Base-by-base conservation (phyloP, 35 echinoderm and acorn worm genomes). In the Heliocidaris erythrogramma region DNA sequence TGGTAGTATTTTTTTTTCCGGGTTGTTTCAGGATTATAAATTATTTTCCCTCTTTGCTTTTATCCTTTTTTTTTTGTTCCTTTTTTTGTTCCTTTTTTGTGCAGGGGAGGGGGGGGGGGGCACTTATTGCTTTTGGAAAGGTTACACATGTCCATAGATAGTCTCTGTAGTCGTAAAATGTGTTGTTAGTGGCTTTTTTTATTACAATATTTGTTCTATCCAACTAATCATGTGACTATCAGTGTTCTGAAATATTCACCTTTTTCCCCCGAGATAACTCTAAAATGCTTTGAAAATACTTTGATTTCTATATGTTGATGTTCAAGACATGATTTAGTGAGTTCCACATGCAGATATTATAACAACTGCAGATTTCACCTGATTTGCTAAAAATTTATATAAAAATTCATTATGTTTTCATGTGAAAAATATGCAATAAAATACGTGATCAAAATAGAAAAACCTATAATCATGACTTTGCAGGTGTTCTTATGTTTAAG, bases 341-440 rank as follows among this genome's bases (percentile, higher is more conserved):
- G 21, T 18, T 27, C 27, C 65, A 78, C 65, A 78, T 27, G 7
- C 8, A 78, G 18, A 12, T 13, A 56, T 56, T 56, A 56, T 56
- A 78, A 27, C 27, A 78, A n/a, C 65, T 78, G 27, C 24, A 69
- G 17, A 24, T 69, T 69, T 69, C 60, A 78, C 27, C 65, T 78
- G 14, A 78, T n/a, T 21, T 78, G 27, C 18, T 78, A 78, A 18
- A 7, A 27, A 4, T 78, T 78, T 78, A 78, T 78, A 24, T 78
- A 24, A 78, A 78, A 18, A 18, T n/a, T 78, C 65, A 27, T 2
- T 78, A 78, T 78, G 65, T 78, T 78, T 78, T 78, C 65, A 78
- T 78, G 18, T 78, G 65, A 78, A 78, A 78, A 78, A 78, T 78
- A 78, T 78, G 65, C 65, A 78, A 78, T 78, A 78, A 78, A 78